These are phyloP conservation scores for Entomobrya proxima DNA, from an alignment of 2,888 invertebrate species.

Conservation along the genomic window DNA sequence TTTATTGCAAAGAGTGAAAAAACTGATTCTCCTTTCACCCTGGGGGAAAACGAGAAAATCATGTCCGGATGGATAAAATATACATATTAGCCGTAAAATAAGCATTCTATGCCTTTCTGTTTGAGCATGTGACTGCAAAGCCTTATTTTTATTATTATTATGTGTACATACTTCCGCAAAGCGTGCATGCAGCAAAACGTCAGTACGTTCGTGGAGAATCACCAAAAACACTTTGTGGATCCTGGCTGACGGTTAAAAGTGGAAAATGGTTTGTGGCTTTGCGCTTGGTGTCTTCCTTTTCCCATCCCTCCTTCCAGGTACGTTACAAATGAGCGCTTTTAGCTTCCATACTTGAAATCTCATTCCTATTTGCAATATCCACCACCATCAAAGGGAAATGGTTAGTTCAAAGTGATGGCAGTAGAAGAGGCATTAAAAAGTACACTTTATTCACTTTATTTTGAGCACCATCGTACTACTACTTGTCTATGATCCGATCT, in stretches of 20 bases:
- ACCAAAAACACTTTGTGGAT: constrained; percentile 15
- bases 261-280: constrained; percentile 17
- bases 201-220: background rate
- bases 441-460: background rate
- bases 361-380: background rate
- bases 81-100: too few relatives aligned
- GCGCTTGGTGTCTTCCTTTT: background rate
- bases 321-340: background rate
- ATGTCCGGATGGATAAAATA: constrained; percentile 4
- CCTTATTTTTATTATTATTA: background rate
- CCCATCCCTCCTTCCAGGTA: background rate
- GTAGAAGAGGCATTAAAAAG: background rate
- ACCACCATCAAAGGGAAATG: background rate
- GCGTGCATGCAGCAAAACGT: background rate
- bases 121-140: background rate
- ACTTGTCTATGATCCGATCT: too few relatives aligned
- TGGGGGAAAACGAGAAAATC: constrained; percentile 7
- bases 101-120: background rate
- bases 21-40: background rate
- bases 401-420: background rate
- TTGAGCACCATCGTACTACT: too few relatives aligned
- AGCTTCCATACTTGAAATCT: background rate
- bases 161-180: background rate
- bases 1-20: background rate
- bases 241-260: constrained; percentile 16